phyloP scores from a whole-genome alignment of 2,888 invertebrate genomes.

The Sarcophaga rosellei region DNA sequence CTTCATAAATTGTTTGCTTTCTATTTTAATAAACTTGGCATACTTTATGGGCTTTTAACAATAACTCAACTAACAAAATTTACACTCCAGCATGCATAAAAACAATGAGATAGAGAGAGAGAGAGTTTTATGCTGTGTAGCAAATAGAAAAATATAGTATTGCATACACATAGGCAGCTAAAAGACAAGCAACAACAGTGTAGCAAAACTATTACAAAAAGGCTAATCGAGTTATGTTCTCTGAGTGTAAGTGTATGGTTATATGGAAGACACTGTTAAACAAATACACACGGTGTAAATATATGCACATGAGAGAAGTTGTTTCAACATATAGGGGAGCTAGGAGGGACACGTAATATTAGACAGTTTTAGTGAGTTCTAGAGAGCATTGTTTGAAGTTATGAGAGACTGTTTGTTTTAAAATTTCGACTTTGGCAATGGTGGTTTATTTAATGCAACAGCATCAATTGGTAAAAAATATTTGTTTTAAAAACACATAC shows the following conservation, averaged over 20 bases:
- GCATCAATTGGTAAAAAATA: constrained; percentile 6
- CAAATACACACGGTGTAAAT: constrained; percentile 1
- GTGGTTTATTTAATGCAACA: constrained; percentile 8
- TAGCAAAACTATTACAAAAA: neutral
- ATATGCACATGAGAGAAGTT: neutral
- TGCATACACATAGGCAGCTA: constrained; percentile 37
- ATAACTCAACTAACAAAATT: constrained; percentile 63
- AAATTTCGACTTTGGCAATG: constrained; percentile 3
- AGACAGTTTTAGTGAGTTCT: neutral
- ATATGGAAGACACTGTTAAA: constrained; percentile 10
- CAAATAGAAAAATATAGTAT: neutral
- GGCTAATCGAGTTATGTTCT: constrained; percentile 51
- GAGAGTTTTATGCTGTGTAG: no score
- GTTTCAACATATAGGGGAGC: neutral
- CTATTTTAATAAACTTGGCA: constrained; percentile 65
- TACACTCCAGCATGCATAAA: constrained; percentile 40
- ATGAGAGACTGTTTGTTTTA: neutral
- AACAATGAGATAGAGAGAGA: no score
- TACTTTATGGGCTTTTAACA: constrained; percentile 64
- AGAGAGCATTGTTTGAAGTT: no score
- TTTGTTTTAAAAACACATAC: neutral
- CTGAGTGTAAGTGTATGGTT: neutral
- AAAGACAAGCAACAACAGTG: neutral
- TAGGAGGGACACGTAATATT: neutral
- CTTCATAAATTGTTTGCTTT: constrained; percentile 55